Evolutionary conservation across 2,113 vertebrate species (phyloP).

Genomic region (Elephas maximus): DNA sequence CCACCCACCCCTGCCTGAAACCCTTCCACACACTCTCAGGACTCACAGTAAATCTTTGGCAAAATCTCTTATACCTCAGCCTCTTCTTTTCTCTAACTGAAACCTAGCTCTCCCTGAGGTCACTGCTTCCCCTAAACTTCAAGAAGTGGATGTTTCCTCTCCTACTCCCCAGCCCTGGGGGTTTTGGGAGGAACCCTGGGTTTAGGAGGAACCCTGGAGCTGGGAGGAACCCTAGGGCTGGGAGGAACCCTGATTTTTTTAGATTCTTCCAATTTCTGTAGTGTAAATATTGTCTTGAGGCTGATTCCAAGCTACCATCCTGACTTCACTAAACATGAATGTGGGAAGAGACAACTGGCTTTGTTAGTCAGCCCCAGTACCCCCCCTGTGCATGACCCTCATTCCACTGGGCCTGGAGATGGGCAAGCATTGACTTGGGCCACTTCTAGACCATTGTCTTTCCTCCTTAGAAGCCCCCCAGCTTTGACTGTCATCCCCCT

Average conservation of each 20-base stretch:
- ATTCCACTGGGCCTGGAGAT: neutral
- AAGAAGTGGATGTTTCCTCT: too few species aligned
- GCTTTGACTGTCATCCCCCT: neutral
- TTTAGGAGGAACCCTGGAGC: neutral
- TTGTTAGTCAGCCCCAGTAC: rapidly evolving
- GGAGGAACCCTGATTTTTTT: neutral
- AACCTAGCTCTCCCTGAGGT: neutral
- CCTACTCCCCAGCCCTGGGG: neutral
- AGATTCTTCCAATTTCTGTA: neutral
- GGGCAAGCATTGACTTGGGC: neutral
- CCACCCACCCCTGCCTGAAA: rapidly evolving
- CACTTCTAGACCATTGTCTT: neutral
- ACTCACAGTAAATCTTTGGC: neutral
- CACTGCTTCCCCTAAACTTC: neutral
- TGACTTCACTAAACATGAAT: rapidly evolving
- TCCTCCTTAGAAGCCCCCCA: neutral
- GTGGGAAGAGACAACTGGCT: neutral
- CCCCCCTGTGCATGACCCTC: rapidly evolving
- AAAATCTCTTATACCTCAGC: neutral
- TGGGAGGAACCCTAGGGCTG: neutral
- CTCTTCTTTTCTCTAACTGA: neutral
- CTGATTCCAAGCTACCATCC: neutral
- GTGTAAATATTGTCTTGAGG: neutral
- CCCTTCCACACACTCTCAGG: neutral
- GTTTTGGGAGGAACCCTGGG: neutral